These are phyloP conservation scores for Habroteleia sp. DNA, from an alignment of 2,888 invertebrate genomes.

Conservation along the genomic window DNA sequence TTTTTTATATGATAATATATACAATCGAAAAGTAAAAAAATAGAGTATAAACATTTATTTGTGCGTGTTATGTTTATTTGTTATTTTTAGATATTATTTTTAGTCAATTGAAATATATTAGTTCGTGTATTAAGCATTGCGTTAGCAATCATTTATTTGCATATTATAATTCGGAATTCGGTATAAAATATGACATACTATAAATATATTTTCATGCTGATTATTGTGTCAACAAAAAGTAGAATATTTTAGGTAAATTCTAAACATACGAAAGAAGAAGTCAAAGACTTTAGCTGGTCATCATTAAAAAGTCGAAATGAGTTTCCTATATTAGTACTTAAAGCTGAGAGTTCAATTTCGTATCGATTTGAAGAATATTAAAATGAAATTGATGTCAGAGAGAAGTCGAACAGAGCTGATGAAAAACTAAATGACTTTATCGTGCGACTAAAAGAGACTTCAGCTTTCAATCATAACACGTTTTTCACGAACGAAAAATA, in stretches of 20 bases:
- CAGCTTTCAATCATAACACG: conserved; percentile 61
- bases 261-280: conserved; percentile 40
- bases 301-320: conserved; percentile 60
- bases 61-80: too few relatives aligned
- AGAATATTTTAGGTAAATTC: conserved; percentile 31
- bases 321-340: conserved; percentile 60
- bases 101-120: too few relatives aligned
- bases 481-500: conserved; percentile 56
- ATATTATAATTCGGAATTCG: too few relatives aligned
- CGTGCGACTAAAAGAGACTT: conserved; percentile 59
- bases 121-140: too few relatives aligned
- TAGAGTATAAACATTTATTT: too few relatives aligned
- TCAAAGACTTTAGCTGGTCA: conserved; percentile 42
- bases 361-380: conserved; percentile 62
- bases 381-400: conserved; percentile 63
- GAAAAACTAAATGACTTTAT: conserved; percentile 62
- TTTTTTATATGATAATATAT: conserved; percentile 21
- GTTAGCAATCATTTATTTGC: too few relatives aligned
- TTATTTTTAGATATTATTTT: too few relatives aligned
- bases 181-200: too few relatives aligned
- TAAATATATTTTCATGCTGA: too few relatives aligned
- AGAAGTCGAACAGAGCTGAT: conserved; percentile 60
- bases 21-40: background rate
- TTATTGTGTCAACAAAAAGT: too few relatives aligned
- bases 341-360: conserved; percentile 61